A percentile compares a stretch with the other conserved stretches of the same genome.
These are phyloP conservation scores for Pseudopodoces humilis DNA, from an alignment of 2,113 vertebrate genomes.

Conservation along the genomic window DNA sequence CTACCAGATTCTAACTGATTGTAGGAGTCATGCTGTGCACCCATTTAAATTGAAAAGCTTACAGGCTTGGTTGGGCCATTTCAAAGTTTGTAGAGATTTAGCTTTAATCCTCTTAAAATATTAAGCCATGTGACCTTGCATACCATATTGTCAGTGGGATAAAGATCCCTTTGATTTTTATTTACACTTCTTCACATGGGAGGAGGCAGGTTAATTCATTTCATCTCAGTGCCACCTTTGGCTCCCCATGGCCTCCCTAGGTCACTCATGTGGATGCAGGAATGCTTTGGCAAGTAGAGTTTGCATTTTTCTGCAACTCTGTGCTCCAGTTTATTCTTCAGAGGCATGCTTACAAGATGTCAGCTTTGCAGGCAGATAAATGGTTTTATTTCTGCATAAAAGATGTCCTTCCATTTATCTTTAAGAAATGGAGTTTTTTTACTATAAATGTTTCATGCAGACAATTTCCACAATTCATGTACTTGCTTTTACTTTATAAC, in stretches of 20 bases:
- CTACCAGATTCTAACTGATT: slow-evolving; percentile 59
- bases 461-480: slow-evolving; percentile 53
- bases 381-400: slow-evolving; percentile 23
- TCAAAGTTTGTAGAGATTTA: slow-evolving; percentile 75
- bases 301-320: slow-evolving; percentile 20
- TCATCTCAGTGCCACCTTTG: neutral
- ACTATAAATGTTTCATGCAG: slow-evolving; percentile 66
- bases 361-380: slow-evolving; percentile 21
- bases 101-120: slow-evolving; percentile 78
- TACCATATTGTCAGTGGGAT: slow-evolving; percentile 54
- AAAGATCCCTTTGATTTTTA: slow-evolving; percentile 67
- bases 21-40: slow-evolving; percentile 49
- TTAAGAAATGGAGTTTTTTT: slow-evolving; percentile 47
- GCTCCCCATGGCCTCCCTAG: neutral
- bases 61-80: slow-evolving; percentile 67
- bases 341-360: neutral
- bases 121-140: slow-evolving; percentile 67
- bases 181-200: slow-evolving; percentile 56
- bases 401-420: slow-evolving; percentile 36
- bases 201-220: slow-evolving; percentile 40
- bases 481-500: slow-evolving; percentile 56
- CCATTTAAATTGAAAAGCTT: slow-evolving; percentile 68
- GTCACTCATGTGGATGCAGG: neutral
- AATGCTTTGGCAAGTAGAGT: slow-evolving; percentile 8
- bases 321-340: neutral